Evolutionary conservation across 1,140 invertebrate genomes (phyloP), one percentile per base, ranked within the genome.

Genomic region (Bombyx mandarina): DNA sequence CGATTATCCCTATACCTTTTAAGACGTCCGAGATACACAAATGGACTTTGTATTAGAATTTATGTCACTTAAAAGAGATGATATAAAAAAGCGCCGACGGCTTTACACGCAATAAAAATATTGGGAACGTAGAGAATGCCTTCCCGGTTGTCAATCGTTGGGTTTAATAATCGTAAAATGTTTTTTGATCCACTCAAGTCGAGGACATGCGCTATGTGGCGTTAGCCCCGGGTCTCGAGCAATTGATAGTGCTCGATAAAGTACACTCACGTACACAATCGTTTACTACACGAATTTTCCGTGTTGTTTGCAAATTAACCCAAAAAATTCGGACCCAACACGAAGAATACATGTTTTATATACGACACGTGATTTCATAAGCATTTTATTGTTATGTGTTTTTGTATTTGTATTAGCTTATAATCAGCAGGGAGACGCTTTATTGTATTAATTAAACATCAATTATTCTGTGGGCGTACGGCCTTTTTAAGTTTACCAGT

Each of bases 11-110:
- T 63, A 74, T 86, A 81, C 83, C 83, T 86, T 84, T 86, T 86
- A 86, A 83, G 81, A 82, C 75, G 77, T 79, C 79, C 76, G 81
- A 86, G 82, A 86, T 84, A 86, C 81, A 86, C 81, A 84, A 84
- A 84, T 86, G 83, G 83, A 84, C 76, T 81, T 77, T 83, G 83
- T 83, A 86, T 86, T 86, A 86, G 81, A 86, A 86, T 86, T 86
- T 86, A 86, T 86, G 83, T 86, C 81, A 82, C 83, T 82, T 86
- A 84, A 78, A 77, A 73, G 77, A 82, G 72, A 79, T 84, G 82
- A 80, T 79, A 82, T 84, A 82, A 84, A 86, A 84, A 84, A 72
- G 73, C 75, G 79, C 81, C 83, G 83, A 84, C 76, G 75, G 80
- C 65, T 79, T 86, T 86, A 84, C 81, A 86, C 80, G 83, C 81